A percentile compares a stretch with the other conserved stretches of the same genome.
Conservation (phyloP, 2,113 vertebrate genomes). For the Nerophis ophidion region DNA sequence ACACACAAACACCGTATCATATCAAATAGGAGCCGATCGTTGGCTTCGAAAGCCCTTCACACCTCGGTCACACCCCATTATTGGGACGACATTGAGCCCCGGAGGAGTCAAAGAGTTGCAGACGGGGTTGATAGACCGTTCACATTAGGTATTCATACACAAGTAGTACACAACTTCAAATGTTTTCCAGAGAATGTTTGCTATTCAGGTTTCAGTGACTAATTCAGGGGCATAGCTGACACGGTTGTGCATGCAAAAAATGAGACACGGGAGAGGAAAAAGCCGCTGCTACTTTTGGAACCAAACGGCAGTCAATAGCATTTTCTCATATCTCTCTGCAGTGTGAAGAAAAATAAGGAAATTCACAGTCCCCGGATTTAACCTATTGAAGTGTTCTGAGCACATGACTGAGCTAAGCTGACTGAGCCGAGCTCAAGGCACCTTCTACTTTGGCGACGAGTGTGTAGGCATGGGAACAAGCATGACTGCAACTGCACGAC, state of each 20-base stretch:
- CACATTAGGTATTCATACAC: too few relatives aligned
- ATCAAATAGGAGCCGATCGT: too few relatives aligned
- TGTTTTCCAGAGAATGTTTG: too few relatives aligned
- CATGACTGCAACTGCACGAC: not conserved
- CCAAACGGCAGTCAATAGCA: not conserved
- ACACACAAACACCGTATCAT: too few relatives aligned
- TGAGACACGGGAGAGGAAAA: not conserved
- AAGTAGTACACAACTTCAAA: too few relatives aligned
- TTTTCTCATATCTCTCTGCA: not conserved
- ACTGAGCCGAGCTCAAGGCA: not conserved
- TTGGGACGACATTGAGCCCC: conserved; percentile 58
- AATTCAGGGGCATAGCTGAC: too few relatives aligned
- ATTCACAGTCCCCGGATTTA: conserved; percentile 1
- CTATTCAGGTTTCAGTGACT: too few relatives aligned
- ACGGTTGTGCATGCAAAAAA: too few relatives aligned
- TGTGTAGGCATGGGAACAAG: not conserved
- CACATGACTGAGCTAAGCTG: conserved; percentile 5
- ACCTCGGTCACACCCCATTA: conserved; percentile 41
- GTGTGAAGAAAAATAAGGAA: not conserved
- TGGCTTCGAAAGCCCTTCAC: not conserved
- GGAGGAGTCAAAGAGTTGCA: conserved; percentile 39
- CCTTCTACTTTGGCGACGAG: not conserved
- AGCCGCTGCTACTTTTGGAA: not conserved
- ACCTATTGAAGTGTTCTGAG: not conserved
- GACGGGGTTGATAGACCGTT: conserved; percentile 20